A percentile compares a stretch with the other conserved stretches of the same genome.
Evolutionary conservation across 2,888 invertebrate genomes (phyloP).

Genomic region (Leptopilina syphax): DNA sequence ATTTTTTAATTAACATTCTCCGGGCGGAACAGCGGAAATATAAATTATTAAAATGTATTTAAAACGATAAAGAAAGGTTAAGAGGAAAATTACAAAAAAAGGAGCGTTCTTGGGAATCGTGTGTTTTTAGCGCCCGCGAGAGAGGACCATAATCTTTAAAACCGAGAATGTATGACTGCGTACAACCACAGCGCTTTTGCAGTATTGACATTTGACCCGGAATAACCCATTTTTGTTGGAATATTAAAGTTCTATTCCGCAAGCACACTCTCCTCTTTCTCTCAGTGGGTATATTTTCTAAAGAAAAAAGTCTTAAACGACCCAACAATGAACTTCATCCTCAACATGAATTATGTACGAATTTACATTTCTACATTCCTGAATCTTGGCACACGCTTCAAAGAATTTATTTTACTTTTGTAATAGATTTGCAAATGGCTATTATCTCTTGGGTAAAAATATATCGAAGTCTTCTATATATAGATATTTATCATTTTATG

Average conservation of each 20-base stretch:
- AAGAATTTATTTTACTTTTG: neutral
- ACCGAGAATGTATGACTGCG: conserved; percentile 19
- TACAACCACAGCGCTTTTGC: conserved; percentile 16
- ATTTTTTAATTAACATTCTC: neutral
- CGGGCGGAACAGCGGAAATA: neutral
- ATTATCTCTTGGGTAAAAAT: neutral
- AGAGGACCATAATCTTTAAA: conserved; percentile 15
- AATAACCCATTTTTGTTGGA: conserved; percentile 28
- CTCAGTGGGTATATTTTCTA: too few species aligned
- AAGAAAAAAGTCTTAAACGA: conserved; percentile 26
- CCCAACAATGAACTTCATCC: conserved; percentile 24
- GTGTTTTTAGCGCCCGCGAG: conserved; percentile 3
- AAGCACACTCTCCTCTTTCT: neutral
- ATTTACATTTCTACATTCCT: conserved; percentile 29
- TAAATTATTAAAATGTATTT: neutral
- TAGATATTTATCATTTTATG: neutral
- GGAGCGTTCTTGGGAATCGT: neutral
- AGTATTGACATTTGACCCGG: conserved; percentile 31
- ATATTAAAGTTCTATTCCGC: conserved; percentile 12
- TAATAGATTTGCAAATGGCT: conserved; percentile 21
- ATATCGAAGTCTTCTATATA: neutral
- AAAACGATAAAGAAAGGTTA: neutral
- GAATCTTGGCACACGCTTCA: conserved; percentile 35
- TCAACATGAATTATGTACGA: conserved; percentile 19
- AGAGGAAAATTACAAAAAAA: conserved; percentile 5